These are phyloP conservation scores for Lepidurus packardi DNA, from an alignment of 1,140 invertebrate species.

Conservation along the genomic window DNA sequence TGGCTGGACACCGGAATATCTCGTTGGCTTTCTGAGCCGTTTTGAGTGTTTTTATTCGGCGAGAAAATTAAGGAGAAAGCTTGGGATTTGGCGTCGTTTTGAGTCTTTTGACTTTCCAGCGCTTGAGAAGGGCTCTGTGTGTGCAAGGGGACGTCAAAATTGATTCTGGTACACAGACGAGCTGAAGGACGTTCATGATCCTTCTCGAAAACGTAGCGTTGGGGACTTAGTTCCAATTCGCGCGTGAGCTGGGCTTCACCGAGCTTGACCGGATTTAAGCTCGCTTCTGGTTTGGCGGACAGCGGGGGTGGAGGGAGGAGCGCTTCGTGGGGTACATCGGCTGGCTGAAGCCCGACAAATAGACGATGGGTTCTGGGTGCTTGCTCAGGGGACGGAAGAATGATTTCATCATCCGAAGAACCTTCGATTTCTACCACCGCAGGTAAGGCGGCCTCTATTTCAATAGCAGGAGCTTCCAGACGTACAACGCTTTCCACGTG, in stretches of 20 bases:
- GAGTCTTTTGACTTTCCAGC: neutral
- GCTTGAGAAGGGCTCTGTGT: neutral
- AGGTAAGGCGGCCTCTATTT: too few species aligned
- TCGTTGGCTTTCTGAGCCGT: neutral
- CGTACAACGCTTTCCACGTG: too few species aligned
- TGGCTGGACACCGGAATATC: too few species aligned
- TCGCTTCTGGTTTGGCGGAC: neutral
- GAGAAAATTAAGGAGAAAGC: neutral
- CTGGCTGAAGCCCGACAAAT: neutral
- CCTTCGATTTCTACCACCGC: too few species aligned
- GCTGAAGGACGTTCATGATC: neutral
- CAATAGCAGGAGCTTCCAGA: too few species aligned
- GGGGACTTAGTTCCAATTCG: neutral
- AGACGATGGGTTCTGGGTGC: too few species aligned
- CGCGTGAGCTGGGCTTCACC: neutral
- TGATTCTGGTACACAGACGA: neutral
- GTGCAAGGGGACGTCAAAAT: neutral
- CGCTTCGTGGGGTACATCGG: neutral
- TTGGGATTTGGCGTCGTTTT: neutral
- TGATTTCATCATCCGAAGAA: too few species aligned
- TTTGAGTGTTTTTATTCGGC: neutral
- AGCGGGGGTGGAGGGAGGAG: neutral
- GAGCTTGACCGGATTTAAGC: neutral
- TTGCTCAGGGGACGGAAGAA: too few species aligned
- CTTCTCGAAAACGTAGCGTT: neutral